Evolutionary conservation across 2,113 vertebrate species (phyloP).

Genomic region (Jacana jacana): DNA sequence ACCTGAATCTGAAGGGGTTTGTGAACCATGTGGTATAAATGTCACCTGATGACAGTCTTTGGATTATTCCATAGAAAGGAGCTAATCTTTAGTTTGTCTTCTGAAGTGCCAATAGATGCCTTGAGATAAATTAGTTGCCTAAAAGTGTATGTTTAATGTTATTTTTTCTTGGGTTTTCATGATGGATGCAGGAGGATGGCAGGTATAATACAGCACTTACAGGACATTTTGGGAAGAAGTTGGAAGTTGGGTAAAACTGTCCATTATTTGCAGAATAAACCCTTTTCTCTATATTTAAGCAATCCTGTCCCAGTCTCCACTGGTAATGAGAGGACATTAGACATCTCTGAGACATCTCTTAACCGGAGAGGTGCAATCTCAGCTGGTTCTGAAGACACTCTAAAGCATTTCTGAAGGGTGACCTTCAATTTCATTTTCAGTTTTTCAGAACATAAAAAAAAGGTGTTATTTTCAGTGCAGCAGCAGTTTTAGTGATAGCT

Average conservation of each 20-base stretch:
- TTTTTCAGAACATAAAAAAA: background rate
- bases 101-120: background rate
- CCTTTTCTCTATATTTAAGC: background rate
- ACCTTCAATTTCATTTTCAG: background rate
- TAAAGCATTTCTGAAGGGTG: background rate
- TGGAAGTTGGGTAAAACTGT: background rate
- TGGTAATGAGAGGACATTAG: background rate
- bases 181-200: rapidly evolving
- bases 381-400: background rate
- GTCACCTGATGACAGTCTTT: background rate
- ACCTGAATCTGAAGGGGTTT: background rate
- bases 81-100: background rate
- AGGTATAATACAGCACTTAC: background rate
- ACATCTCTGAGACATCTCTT: background rate
- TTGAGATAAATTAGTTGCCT: background rate
- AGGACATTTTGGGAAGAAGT: background rate
- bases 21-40: too few species aligned
- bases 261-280: background rate
- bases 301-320: background rate
- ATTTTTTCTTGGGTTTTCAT: background rate
- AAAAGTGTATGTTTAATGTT: background rate
- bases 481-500: background rate
- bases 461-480: background rate
- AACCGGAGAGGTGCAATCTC: too few species aligned
- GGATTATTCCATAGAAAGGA: background rate